Evolutionary conservation across 2,113 vertebrate species (phyloP), one percentile per base, ranked within the genome.

Genomic region (Eubucco bourcierii): DNA sequence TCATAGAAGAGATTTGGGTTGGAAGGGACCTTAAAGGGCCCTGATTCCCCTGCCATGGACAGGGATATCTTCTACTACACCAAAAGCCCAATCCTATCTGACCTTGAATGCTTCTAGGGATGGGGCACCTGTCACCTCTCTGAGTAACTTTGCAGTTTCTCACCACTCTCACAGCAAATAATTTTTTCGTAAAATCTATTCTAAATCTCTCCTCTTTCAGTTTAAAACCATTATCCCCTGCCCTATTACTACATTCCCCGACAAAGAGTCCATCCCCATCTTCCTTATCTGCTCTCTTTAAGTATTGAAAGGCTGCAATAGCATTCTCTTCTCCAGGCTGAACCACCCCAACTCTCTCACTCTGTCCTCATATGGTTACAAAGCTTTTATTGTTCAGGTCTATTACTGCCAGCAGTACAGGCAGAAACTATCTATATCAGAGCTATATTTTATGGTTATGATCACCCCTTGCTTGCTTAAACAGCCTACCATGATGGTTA

Each of bases 21-120:
- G 44, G 11, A 94, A 44, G 4, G 10, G 12, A 19, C 10, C 23
- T 70, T 78, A 17, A 37, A 61, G 37, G 25, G 1, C 31, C 58
- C 7, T 18, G 73, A 13, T 0, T 4, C 19, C 33, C 4, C 41
- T 64, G n/a, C 39, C 39, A 27, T 1, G 1, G 13, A 7, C 59
- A 80, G 20, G 33, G 33, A 23, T 15, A n/a, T 5, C 17, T 70
- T 28, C 13, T 29, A n/a, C 33, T 1, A 20, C 11, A 23, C 1
- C 23, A 72, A 10, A 12, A 67, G 20, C 10, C 15, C 12, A 2
- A 2, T 55, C 15, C 34, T 76, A 0, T 10, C 47, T 75, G 39
- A 3, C 28, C n/a, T 50, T 59, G 31, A 31, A 58, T 25, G 6
- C 19, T 56, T 15, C 44, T 33, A 65, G 44, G 31, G 27, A 52